Conservation (phyloP, 2,113 vertebrate species). For the Siphamia tubifer region DNA sequence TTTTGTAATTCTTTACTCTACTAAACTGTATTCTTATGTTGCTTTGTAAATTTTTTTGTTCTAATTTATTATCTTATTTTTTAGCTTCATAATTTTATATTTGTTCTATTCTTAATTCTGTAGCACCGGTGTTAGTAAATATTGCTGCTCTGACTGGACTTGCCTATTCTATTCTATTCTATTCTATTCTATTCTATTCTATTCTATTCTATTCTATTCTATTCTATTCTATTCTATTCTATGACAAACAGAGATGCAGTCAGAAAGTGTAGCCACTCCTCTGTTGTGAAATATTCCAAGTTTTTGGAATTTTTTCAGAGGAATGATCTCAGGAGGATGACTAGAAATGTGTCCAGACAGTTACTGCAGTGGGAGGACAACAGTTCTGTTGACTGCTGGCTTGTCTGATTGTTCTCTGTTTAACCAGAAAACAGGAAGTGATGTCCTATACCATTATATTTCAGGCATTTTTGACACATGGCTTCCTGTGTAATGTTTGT, state of each 20-base stretch:
- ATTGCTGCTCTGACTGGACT: no score
- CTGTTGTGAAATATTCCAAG: constrained; percentile 49
- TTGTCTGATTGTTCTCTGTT: constrained; percentile 52
- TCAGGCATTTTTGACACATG: constrained; percentile 29
- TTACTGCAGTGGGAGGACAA: constrained; percentile 54
- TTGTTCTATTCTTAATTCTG: no score
- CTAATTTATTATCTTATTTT: no score
- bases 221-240: no score
- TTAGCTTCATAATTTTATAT: no score
- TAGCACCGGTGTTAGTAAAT: no score
- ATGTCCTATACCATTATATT: constrained; percentile 29
- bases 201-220: no score
- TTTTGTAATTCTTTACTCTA: no score
- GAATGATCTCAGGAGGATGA: constrained; percentile 20
- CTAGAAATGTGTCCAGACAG: constrained; percentile 51
- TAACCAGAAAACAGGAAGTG: constrained; percentile 59
- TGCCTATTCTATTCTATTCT: no score
- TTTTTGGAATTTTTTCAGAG: constrained; percentile 27
- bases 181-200: no score
- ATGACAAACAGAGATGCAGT: constrained; percentile 11
- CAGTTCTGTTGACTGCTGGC: constrained; percentile 29
- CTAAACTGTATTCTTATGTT: no score
- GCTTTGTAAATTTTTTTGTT: no score
- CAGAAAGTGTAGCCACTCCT: constrained; percentile 15
- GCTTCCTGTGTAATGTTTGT: constrained; percentile 36